phyloP scores from a whole-genome alignment of 2,797 vertebrate species.

The Notoglanidium macrostoma region DNA sequence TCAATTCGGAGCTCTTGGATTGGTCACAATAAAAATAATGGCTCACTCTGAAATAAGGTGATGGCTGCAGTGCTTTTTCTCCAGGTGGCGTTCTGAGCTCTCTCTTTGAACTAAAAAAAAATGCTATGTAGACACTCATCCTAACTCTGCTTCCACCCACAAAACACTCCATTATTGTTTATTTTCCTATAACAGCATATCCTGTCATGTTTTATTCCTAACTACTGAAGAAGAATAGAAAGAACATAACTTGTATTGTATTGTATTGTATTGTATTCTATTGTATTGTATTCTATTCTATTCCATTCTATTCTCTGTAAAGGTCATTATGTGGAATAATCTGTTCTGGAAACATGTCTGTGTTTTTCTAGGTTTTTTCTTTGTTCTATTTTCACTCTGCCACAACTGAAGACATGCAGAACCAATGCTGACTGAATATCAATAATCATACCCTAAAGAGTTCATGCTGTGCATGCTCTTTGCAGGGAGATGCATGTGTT shows the following conservation, averaged over 20 bases:
- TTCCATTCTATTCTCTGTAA: neutral
- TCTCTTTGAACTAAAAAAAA: too few species aligned
- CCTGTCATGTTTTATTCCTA: neutral
- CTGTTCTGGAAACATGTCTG: neutral
- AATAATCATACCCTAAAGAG: slow-evolving; percentile 34
- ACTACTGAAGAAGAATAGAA: neutral
- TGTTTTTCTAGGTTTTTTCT: neutral
- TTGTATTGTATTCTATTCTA: neutral
- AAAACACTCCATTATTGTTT: neutral
- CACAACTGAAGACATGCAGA: slow-evolving; percentile 1
- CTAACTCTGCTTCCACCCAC: neutral
- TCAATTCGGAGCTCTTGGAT: too few species aligned
- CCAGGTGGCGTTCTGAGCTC: too few species aligned
- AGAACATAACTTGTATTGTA: neutral
- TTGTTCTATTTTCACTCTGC: neutral
- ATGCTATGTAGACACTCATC: too few species aligned
- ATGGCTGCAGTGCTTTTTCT: too few species aligned
- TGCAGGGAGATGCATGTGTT: slow-evolving; percentile 12
- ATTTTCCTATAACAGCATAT: neutral
- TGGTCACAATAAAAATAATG: too few species aligned
- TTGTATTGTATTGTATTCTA: neutral
- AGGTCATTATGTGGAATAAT: too few species aligned
- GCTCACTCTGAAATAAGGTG: too few species aligned
- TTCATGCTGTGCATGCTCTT: slow-evolving; percentile 21
- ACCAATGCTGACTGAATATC: slow-evolving; percentile 14